Conservation (phyloP, 2,888 invertebrate species). For the Chalcosyrphus nemorum region DNA sequence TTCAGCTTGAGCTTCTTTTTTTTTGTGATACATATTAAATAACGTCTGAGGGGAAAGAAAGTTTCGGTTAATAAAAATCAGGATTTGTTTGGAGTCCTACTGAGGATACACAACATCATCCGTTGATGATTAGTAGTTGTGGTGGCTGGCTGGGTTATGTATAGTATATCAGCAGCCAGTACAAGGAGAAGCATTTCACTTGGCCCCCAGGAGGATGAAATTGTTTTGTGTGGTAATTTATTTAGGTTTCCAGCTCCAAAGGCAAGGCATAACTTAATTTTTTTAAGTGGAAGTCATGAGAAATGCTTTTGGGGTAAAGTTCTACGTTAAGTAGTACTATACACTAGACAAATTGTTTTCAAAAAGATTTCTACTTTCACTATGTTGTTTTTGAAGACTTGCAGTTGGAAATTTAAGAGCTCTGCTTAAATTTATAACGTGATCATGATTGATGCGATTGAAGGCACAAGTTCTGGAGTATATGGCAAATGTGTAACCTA, state of each 20-base stretch:
- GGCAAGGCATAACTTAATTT: not conserved
- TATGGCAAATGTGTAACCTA: too few relatives aligned
- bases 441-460: too few relatives aligned
- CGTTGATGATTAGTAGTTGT: not conserved
- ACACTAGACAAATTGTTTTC: not conserved
- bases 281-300: not conserved
- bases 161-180: too few relatives aligned
- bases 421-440: too few relatives aligned
- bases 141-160: too few relatives aligned
- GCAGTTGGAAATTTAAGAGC: too few relatives aligned
- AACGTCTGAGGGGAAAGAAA: not conserved
- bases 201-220: not conserved
- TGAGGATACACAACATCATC: not conserved
- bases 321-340: not conserved
- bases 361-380: not conserved
- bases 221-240: too few relatives aligned
- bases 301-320: not conserved
- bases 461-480: too few relatives aligned
- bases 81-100: not conserved
- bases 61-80: slow-evolving; percentile 11
- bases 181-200: not conserved
- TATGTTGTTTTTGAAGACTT: too few relatives aligned
- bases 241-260: not conserved
- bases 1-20: too few relatives aligned
- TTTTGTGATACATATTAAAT: not conserved